Conservation (phyloP, 2,113 vertebrate species). For the Vombatus ursinus region DNA sequence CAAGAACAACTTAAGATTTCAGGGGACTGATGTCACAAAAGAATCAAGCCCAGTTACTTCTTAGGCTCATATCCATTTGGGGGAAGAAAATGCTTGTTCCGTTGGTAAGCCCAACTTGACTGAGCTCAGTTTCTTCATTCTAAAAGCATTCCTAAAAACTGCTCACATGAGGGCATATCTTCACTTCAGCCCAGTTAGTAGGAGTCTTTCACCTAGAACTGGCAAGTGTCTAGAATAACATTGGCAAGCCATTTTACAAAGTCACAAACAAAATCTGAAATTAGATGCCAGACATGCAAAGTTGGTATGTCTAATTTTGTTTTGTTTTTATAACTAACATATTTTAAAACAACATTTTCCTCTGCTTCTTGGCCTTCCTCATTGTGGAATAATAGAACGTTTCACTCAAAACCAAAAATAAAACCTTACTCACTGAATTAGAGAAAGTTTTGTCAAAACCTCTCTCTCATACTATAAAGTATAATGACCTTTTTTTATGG, state of each 20-base stretch:
- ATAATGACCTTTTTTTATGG: not conserved
- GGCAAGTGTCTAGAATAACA: not conserved
- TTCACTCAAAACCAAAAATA: not conserved
- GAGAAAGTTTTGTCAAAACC: slow-evolving; percentile 15
- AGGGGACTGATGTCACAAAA: not conserved
- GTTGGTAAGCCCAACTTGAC: not conserved
- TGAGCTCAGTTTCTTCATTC: slow-evolving; percentile 30
- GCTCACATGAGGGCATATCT: not conserved
- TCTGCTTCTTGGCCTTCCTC: not conserved
- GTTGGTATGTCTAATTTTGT: not conserved
- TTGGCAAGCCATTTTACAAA: slow-evolving; percentile 15
- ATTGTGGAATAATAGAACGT: not conserved
- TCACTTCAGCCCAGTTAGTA: not conserved
- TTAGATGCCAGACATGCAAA: not conserved
- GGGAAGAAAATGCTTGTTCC: not conserved
- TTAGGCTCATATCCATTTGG: not conserved
- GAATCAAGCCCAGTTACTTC: not conserved
- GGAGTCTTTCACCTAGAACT: slow-evolving; percentile 18
- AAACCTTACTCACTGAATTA: not conserved
- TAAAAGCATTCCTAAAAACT: slow-evolving; percentile 34
- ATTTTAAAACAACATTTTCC: not conserved
- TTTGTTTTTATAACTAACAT: not conserved
- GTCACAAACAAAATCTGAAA: slow-evolving; percentile 22
- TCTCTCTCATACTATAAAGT: not conserved
- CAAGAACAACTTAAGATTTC: slow-evolving; percentile 41